These are phyloP conservation scores for Andrena trimmerana DNA, from an alignment of 2,888 invertebrate species.

Conservation along the genomic window DNA sequence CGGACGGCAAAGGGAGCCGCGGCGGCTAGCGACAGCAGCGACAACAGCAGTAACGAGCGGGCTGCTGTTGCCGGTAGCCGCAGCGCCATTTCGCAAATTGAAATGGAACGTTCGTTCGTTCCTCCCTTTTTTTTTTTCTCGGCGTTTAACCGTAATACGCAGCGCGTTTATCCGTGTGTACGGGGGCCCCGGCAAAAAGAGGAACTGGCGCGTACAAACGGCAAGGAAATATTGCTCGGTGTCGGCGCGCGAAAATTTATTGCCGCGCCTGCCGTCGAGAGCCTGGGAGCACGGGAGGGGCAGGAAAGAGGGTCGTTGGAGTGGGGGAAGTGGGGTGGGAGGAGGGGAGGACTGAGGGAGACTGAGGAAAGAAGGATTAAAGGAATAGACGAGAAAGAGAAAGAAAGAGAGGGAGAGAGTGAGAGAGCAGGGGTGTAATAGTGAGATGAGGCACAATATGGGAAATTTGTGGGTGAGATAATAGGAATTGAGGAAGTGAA, in stretches of 20 bases:
- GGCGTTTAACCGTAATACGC: conserved; percentile 76
- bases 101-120: conserved; percentile 67
- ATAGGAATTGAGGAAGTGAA: not conserved
- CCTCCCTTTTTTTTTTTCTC: conserved; percentile 49
- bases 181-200: conserved; percentile 69
- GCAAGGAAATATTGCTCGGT: conserved; percentile 78
- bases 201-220: conserved; percentile 77
- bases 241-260: conserved; percentile 80
- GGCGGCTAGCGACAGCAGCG: conserved; percentile 16
- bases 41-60: conserved; percentile 37
- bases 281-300: conserved; percentile 36
- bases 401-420: not conserved
- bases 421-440: not conserved
- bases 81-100: conserved; percentile 74
- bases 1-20: conserved; percentile 23
- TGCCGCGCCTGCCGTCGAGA: conserved; percentile 62
- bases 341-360: conserved; percentile 19
- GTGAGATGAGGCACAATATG: too few relatives aligned
- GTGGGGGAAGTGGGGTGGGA: conserved; percentile 16
- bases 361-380: not conserved
- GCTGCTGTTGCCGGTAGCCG: conserved; percentile 31
- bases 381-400: not conserved
- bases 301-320: conserved; percentile 1
- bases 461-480: not conserved
- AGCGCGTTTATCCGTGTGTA: conserved; percentile 75